phyloP scores from a whole-genome alignment of 2,797 vertebrate species.

The Furcifer pardalis region DNA sequence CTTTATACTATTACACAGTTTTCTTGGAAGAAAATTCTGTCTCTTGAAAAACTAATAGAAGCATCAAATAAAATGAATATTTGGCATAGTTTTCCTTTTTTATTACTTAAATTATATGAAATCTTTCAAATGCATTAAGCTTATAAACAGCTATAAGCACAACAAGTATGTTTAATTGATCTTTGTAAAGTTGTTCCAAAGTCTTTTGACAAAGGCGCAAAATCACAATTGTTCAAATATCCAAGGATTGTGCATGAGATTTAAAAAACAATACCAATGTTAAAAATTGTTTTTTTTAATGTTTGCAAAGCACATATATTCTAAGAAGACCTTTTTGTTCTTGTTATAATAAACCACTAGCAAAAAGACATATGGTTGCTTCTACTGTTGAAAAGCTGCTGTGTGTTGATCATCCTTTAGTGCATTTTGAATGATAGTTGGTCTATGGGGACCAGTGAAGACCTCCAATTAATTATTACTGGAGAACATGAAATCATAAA shows the following conservation, averaged over 20 bases:
- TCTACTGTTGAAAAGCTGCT: constrained; percentile 64
- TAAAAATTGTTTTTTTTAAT: constrained; percentile 41
- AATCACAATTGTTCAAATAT: constrained; percentile 47
- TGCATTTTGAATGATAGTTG: constrained; percentile 79
- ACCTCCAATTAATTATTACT: constrained; percentile 87
- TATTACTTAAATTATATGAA: constrained; percentile 28
- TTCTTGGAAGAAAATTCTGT: constrained; percentile 3
- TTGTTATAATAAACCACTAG: constrained; percentile 61
- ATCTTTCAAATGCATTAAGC: not conserved
- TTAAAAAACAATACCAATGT: constrained; percentile 29
- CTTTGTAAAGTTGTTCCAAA: constrained; percentile 35
- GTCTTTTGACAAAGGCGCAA: constrained; percentile 15
- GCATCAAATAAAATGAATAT: constrained; percentile 3
- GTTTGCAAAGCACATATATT: constrained; percentile 52
- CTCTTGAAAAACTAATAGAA: not conserved
- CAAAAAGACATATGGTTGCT: constrained; percentile 67
- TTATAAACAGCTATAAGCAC: constrained; percentile 21
- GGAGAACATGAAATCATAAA: constrained; percentile 85
- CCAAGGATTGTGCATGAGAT: constrained; percentile 25
- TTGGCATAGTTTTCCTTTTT: not conserved
- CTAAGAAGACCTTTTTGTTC: constrained; percentile 46
- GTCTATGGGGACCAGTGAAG: constrained; percentile 78
- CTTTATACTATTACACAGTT: not conserved
- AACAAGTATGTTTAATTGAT: constrained; percentile 34
- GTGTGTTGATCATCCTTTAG: constrained; percentile 74